Percentiles rank a stretch among this genome's conserved stretches.
Evolutionary conservation across 2,113 vertebrate genomes (phyloP).

Genomic region (Colistium nudipinnis): DNA sequence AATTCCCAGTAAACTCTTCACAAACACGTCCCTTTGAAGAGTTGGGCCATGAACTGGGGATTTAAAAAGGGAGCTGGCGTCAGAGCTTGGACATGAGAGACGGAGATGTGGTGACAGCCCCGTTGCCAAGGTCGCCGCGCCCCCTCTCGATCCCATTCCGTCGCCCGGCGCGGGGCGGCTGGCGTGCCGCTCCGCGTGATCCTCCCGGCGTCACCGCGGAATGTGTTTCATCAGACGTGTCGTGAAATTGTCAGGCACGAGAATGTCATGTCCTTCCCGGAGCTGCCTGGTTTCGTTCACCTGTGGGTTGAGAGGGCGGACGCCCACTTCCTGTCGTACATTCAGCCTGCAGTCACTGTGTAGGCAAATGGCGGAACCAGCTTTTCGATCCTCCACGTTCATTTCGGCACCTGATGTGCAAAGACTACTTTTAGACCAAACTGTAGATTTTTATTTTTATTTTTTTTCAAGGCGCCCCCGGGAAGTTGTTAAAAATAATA

Average conservation of each 20-base stretch:
- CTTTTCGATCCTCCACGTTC: no score
- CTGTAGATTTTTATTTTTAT: not conserved
- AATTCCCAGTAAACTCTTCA: conserved; percentile 24
- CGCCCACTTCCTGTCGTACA: conserved; percentile 4
- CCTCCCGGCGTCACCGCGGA: conserved; percentile 9
- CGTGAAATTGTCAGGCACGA: conserved; percentile 20
- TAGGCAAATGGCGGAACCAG: no score
- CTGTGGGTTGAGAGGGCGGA: not conserved
- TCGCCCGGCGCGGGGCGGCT: conserved; percentile 21
- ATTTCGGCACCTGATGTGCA: no score
- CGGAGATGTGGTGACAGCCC: conserved; percentile 12
- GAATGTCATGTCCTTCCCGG: conserved; percentile 1
- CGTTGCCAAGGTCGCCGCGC: conserved; percentile 54
- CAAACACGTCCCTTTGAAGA: conserved; percentile 36
- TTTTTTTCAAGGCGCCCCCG: no score
- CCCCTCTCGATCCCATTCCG: conserved; percentile 22
- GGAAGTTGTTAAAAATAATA: no score
- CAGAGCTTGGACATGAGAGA: conserved; percentile 28
- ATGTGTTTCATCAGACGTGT: conserved; percentile 60
- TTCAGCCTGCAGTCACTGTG: no score
- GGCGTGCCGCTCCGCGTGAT: not conserved
- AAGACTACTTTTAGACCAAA: no score
- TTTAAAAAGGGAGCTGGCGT: conserved; percentile 12
- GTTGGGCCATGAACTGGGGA: conserved; percentile 19
- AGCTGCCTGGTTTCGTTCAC: conserved; percentile 5